Conservation (phyloP, 1,140 invertebrate genomes). For the Bemisia tabaci region DNA sequence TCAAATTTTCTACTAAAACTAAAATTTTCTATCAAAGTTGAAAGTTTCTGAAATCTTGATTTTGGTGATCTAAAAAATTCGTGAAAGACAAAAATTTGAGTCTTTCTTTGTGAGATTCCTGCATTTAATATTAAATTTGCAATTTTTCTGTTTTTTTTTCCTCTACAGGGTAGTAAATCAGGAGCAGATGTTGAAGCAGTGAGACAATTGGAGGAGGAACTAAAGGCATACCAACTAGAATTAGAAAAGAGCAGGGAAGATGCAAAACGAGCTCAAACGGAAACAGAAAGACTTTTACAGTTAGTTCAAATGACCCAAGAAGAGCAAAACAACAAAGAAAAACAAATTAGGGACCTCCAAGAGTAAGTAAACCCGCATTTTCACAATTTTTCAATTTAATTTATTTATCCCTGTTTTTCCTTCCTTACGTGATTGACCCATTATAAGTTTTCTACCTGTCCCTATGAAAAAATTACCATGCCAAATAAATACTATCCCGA, state of each 20-base stretch:
- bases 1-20: no score
- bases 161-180: background rate
- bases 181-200: conserved; percentile 12
- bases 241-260: conserved; percentile 62
- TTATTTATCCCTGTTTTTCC: background rate
- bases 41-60: no score
- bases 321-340: conserved; percentile 89
- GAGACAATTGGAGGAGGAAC: conserved; percentile 53
- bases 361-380: conserved; percentile 52
- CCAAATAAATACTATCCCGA: no score
- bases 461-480: no score
- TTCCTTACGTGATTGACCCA: background rate
- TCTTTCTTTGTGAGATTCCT: no score
- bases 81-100: no score
- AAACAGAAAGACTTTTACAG: conserved; percentile 79
- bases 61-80: no score
- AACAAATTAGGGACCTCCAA: conserved; percentile 86
- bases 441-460: no score
- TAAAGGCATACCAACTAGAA: conserved; percentile 23
- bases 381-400: conserved; percentile 8
- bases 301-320: conserved; percentile 90
- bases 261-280: conserved; percentile 59
- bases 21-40: no score
- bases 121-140: no score
- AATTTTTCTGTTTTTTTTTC: no score